These are phyloP conservation scores for Solen grandis DNA, from an alignment of 1,140 invertebrate genomes.

Conservation along the genomic window DNA sequence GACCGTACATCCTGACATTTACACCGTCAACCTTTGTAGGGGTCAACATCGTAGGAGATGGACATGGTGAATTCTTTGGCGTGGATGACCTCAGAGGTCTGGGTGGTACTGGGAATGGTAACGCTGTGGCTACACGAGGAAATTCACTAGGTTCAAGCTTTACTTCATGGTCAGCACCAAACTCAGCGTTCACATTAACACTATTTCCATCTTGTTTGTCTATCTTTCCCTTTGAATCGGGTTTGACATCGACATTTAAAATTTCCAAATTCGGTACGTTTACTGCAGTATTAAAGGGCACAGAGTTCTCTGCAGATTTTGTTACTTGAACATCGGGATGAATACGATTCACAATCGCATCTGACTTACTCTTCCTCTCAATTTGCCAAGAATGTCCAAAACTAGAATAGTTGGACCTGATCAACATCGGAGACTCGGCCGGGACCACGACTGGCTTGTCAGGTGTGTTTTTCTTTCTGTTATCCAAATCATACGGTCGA, in stretches of 20 bases:
- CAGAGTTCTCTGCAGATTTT: too few species aligned
- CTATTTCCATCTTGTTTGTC: too few species aligned
- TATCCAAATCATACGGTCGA: conserved; percentile 49
- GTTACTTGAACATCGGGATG: too few species aligned
- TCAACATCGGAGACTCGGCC: conserved; percentile 19
- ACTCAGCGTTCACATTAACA: too few species aligned
- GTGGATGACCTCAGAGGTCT: conserved; percentile 34
- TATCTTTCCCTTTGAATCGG: not conserved
- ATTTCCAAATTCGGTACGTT: not conserved
- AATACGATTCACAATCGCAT: conserved; percentile 4
- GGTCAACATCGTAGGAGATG: conserved; percentile 19
- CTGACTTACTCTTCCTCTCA: conserved; percentile 34
- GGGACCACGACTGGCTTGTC: not conserved
- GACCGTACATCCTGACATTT: not conserved
- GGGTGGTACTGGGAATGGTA: not conserved
- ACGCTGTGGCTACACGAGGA: not conserved
- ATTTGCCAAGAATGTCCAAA: conserved; percentile 27
- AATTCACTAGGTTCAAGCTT: too few species aligned
- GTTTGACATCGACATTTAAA: not conserved
- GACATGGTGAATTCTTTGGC: conserved; percentile 46
- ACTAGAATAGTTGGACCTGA: conserved; percentile 36
- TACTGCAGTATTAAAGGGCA: too few species aligned
- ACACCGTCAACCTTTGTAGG: not conserved
- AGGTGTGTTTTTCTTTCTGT: conserved; percentile 15
- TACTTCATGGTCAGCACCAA: too few species aligned